Evolutionary conservation across 2,888 invertebrate genomes (phyloP), one percentile per base, ranked within the genome.

Genomic region (Thymelicus sylvestris): DNA sequence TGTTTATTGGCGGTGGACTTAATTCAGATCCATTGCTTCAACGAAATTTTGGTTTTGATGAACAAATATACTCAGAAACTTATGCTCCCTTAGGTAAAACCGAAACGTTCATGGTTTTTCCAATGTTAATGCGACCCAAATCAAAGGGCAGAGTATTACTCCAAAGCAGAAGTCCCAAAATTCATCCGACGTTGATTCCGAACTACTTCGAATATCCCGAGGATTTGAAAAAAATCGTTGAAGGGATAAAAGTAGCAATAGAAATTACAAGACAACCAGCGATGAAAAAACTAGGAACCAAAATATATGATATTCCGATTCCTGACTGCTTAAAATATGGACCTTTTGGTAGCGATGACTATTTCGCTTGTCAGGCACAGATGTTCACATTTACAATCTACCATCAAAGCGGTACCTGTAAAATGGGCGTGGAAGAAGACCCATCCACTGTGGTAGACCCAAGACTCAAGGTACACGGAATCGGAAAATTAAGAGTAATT

Each of bases 161-260:
- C n/a, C 95, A 94, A 79, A 96, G 95, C 12, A 95, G 91, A 72
- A 95, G 97, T 84, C 97, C 97, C 0, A 95, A 95, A 77, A 94
- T 95, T 0, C 95, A 96, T 78, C 97, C 98, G 0, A 88, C 95
- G n/a, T 94, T 98, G 67, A 95, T 97, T 76, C 96, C 97, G 0
- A 97, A 97, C 83, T 99, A 98, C 86, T 95, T 98, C 81, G 94
- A 95, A 63, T 78, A 91, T 81, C 76, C 90, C 8, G 92, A 94
- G 76, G 97, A 97, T 79, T 86, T 96, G 71, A 90, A 95, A 72
- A 95, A 95, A 52, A 92, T 96, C 52, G 93, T 96, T 0, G 95
- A 95, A 81, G 96, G 96, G 0, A 95, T 96, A 6, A 94, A 95
- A 79, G 86, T 95, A 7, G 90, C 95, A 0, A 86, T 96, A 44